phyloP scores from a whole-genome alignment of 2,113 vertebrate species.

The Oncorhynchus nerka region DNA sequence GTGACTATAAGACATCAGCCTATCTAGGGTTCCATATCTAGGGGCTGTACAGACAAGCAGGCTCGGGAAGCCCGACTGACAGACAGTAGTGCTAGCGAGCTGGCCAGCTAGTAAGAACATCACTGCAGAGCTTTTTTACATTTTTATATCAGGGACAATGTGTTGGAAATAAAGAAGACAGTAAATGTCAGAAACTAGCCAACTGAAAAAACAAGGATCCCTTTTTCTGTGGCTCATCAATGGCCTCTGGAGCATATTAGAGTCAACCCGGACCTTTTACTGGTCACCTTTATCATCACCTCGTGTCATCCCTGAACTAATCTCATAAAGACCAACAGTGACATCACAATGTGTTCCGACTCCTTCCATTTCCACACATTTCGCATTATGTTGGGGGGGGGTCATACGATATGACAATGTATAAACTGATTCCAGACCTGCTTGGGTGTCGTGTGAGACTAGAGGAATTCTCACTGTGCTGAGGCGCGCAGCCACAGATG shows the following conservation, averaged over 20 bases:
- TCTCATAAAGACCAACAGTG: neutral
- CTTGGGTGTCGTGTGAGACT: too few relatives aligned
- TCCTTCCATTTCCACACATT: too few relatives aligned
- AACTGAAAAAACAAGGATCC: conserved; percentile 20
- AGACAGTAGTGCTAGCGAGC: neutral
- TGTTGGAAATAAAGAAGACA: conserved; percentile 16
- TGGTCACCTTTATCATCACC: neutral
- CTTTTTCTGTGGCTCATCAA: conserved; percentile 30
- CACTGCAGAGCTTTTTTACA: neutral
- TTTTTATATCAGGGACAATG: conserved; percentile 9
- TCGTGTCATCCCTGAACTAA: neutral
- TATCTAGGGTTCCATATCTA: too few relatives aligned
- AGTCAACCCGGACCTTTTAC: neutral
- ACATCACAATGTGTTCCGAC: too few relatives aligned
- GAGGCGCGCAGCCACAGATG: too few relatives aligned
- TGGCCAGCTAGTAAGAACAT: conserved; percentile 27
- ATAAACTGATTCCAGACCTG: too few relatives aligned
- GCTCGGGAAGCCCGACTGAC: too few relatives aligned
- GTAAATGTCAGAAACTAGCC: conserved; percentile 24
- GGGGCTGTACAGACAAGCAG: too few relatives aligned
- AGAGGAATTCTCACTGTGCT: too few relatives aligned
- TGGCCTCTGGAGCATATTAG: neutral
- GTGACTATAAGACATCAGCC: too few relatives aligned
- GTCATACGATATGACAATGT: too few relatives aligned
- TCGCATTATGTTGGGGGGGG: too few relatives aligned